phyloP scores from a whole-genome alignment of 2,888 invertebrate genomes.

The Drosophila borborema region DNA sequence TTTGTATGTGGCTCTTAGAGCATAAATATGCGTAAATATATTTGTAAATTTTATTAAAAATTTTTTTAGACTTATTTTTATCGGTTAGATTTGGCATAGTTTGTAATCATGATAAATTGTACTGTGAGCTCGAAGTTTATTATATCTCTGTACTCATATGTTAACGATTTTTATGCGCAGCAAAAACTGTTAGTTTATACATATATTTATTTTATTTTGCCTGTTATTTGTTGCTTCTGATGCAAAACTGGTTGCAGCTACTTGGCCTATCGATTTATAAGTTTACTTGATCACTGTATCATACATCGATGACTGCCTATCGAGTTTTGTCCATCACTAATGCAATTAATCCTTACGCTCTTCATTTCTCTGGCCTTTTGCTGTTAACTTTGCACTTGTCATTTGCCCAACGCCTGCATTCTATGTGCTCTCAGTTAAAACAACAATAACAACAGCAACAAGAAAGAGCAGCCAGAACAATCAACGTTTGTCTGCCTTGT shows the following conservation, averaged over 20 bases:
- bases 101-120: constrained; percentile 28
- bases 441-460: constrained; percentile 20
- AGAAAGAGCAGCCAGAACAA: constrained; percentile 52
- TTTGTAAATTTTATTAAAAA: constrained; percentile 55
- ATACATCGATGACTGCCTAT: not conserved
- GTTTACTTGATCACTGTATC: not conserved
- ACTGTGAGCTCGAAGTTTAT: constrained; percentile 31
- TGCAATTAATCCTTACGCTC: constrained; percentile 6
- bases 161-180: constrained; percentile 23
- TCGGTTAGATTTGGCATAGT: constrained; percentile 4
- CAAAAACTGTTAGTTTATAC: constrained; percentile 23
- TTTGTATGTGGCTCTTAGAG: constrained; percentile 18
- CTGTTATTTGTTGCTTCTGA: constrained; percentile 8
- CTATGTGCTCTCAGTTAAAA: constrained; percentile 26
- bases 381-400: constrained; percentile 52
- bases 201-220: constrained; percentile 9
- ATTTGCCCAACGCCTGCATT: constrained; percentile 36
- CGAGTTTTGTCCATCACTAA: constrained; percentile 4
- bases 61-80: not conserved
- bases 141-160: constrained; percentile 17
- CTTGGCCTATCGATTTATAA: constrained; percentile 2
- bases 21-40: constrained; percentile 26
- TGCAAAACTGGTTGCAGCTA: constrained; percentile 20
- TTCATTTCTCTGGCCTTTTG: constrained; percentile 14
- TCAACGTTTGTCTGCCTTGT: constrained; percentile 69